These are phyloP conservation scores for Nephrotoma guestfalica DNA, from an alignment of 2,888 invertebrate species.

Conservation along the genomic window DNA sequence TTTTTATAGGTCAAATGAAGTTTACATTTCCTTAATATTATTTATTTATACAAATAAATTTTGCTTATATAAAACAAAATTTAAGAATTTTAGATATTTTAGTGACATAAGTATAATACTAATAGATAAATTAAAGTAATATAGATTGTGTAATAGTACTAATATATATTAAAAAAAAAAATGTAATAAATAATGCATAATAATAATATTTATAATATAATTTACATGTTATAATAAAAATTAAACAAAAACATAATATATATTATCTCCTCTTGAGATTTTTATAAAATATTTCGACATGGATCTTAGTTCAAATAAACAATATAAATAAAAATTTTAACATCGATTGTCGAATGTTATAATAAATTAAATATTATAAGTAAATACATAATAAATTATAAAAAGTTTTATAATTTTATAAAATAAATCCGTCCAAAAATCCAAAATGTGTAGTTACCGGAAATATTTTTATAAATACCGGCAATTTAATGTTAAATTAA, in stretches of 20 bases:
- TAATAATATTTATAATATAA: background rate
- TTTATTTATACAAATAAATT: background rate
- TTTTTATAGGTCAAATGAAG: background rate
- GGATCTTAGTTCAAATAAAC: background rate
- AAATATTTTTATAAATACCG: background rate
- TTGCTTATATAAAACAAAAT: background rate
- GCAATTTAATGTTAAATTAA: background rate
- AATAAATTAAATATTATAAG: background rate
- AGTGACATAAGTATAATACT: background rate
- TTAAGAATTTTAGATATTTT: background rate
- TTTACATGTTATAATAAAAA: background rate
- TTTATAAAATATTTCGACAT: background rate
- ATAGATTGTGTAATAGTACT: background rate
- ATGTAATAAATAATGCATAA: background rate
- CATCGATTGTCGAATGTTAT: background rate
- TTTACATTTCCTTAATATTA: background rate
- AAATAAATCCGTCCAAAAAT: slow-evolving; percentile 8
- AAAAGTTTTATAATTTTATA: slow-evolving; percentile 6
- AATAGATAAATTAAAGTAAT: background rate
- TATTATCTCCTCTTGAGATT: background rate
- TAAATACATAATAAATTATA: background rate
- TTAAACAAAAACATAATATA: background rate
- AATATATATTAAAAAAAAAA: background rate
- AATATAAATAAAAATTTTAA: background rate
- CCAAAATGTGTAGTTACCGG: slow-evolving; percentile 4